Conservation (phyloP, 2,113 vertebrate genomes). For the Martes martes region DNA sequence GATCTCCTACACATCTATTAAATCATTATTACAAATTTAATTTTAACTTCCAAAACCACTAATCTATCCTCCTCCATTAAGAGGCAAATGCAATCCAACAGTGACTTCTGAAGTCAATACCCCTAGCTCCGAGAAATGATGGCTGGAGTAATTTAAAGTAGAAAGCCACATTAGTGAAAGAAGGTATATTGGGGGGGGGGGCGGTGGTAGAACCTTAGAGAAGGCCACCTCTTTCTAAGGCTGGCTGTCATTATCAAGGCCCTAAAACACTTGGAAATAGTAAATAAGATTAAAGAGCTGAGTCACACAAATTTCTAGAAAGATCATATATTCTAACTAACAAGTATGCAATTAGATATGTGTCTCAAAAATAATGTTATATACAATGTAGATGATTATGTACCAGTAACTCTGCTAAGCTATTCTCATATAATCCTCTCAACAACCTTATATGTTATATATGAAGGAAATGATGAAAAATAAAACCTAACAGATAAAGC, state of each 20-base stretch:
- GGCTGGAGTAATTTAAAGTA: not conserved
- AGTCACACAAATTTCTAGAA: not conserved
- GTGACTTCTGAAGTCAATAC: not conserved
- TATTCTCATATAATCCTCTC: not conserved
- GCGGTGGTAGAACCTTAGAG: not conserved
- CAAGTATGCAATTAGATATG: not conserved
- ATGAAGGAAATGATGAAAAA: not conserved
- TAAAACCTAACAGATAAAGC: slow-evolving; percentile 4
- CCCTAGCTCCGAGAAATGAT: not conserved
- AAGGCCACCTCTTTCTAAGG: not conserved
- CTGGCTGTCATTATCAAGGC: not conserved
- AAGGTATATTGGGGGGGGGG: not conserved
- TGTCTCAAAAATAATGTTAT: not conserved
- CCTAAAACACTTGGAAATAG: not conserved
- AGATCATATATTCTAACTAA: not conserved
- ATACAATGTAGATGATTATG: not conserved
- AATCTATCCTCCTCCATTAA: not conserved
- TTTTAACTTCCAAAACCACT: not conserved
- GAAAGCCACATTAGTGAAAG: not conserved
- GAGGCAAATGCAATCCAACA: not conserved
- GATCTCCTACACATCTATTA: not conserved
- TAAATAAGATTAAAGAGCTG: not conserved
- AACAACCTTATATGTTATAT: not conserved
- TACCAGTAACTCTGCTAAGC: not conserved
- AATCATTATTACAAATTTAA: not conserved